Evolutionary conservation across 35 echinoderm and acorn worm species (phyloP).

Genomic region (Nesometra sesokonis): DNA sequence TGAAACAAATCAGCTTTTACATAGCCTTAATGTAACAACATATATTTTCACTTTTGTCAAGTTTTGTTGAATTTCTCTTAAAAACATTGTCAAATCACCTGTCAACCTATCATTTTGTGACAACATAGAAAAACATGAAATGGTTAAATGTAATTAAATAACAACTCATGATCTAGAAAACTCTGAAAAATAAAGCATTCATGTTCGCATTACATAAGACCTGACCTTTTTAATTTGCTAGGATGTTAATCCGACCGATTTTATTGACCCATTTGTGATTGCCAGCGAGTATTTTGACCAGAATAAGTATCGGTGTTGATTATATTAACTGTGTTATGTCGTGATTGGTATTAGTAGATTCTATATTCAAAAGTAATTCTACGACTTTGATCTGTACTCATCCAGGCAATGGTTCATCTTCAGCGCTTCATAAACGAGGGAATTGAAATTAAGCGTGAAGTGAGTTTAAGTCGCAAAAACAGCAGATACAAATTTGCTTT

Average conservation of each 20-base stretch:
- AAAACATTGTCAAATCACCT: too few relatives aligned
- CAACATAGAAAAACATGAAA: too few relatives aligned
- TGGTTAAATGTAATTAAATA: too few relatives aligned
- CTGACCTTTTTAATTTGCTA: background rate
- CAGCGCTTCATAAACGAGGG: background rate
- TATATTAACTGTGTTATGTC: background rate
- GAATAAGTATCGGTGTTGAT: background rate
- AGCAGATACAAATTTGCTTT: background rate
- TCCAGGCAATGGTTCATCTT: background rate
- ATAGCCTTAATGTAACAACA: too few relatives aligned
- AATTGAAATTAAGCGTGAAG: background rate
- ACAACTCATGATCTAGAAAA: too few relatives aligned
- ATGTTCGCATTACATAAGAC: background rate
- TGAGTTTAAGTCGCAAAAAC: background rate
- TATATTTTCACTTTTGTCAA: too few relatives aligned
- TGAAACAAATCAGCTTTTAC: too few relatives aligned
- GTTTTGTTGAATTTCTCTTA: too few relatives aligned
- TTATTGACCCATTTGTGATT: background rate
- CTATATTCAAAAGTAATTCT: background rate
- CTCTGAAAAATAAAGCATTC: too few relatives aligned
- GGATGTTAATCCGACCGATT: background rate
- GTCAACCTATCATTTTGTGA: too few relatives aligned
- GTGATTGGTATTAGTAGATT: background rate
- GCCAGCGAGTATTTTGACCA: background rate
- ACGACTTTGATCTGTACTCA: background rate